Percentiles rank a stretch among this genome's conserved stretches.
These are phyloP conservation scores for Eleutherodactylus coqui DNA, from an alignment of 2,797 vertebrate genomes.

Conservation along the genomic window DNA sequence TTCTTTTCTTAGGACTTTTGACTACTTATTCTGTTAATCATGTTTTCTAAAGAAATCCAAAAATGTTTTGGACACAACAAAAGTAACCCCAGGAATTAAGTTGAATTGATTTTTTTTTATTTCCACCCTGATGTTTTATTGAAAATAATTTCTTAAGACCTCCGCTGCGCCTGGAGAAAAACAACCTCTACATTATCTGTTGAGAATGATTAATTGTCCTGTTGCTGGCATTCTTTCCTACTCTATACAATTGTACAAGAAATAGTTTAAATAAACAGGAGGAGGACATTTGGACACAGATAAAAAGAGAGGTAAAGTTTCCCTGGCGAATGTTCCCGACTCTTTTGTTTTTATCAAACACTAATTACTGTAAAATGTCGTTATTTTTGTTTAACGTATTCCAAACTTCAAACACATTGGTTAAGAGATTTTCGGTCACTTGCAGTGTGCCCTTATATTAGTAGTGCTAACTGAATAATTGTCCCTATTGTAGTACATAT, in stretches of 20 bases:
- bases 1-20: slow-evolving; percentile 33
- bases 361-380: background rate
- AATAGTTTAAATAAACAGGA: slow-evolving; percentile 40
- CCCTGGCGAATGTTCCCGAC: background rate
- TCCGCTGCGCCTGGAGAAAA: slow-evolving; percentile 27
- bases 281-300: slow-evolving; percentile 36
- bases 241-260: slow-evolving; percentile 40
- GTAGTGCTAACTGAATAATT: background rate
- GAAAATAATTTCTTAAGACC: slow-evolving; percentile 57
- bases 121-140: slow-evolving; percentile 50
- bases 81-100: slow-evolving; percentile 50
- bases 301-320: slow-evolving; percentile 21
- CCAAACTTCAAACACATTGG: background rate
- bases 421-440: background rate
- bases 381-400: background rate
- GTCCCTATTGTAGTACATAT: background rate
- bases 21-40: slow-evolving; percentile 31
- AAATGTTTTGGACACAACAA: slow-evolving; percentile 49
- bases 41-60: slow-evolving; percentile 32
- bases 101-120: slow-evolving; percentile 58
- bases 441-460: background rate
- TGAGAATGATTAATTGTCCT: slow-evolving; percentile 57
- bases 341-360: background rate
- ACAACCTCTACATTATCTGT: slow-evolving; percentile 45
- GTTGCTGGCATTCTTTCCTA: slow-evolving; percentile 45